Percentiles rank a stretch among this genome's conserved stretches.
phyloP scores from a whole-genome alignment of 2,113 vertebrate species.

The Malurus alboscapulatus region DNA sequence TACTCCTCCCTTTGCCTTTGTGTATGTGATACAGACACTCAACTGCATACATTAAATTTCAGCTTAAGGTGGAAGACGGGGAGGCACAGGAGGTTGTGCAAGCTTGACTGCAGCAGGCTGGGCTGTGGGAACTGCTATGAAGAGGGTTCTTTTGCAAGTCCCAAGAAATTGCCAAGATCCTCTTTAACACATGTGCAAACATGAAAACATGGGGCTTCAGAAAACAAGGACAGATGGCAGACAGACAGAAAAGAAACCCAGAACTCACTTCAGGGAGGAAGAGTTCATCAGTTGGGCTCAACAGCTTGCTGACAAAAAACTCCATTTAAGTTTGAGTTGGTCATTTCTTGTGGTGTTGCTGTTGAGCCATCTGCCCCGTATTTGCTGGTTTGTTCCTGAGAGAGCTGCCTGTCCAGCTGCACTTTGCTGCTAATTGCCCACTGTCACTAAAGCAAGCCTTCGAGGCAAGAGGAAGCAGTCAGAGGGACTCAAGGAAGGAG shows the following conservation, averaged over 20 bases:
- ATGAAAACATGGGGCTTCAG: background rate
- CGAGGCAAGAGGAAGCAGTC: background rate
- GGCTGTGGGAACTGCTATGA: background rate
- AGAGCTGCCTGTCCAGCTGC: background rate
- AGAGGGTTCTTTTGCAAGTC: background rate
- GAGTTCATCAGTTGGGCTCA: background rate
- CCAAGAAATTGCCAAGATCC: background rate
- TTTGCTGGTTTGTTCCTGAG: background rate
- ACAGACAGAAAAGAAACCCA: background rate
- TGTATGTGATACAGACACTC: background rate
- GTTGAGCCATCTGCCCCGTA: background rate
- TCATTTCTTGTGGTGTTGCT: background rate
- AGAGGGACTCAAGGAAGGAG: background rate
- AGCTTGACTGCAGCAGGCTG: background rate
- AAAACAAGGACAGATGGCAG: background rate
- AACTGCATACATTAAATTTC: background rate
- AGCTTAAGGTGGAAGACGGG: background rate
- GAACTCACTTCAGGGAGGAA: background rate
- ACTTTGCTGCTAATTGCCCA: background rate
- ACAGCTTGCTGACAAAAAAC: slow-evolving; percentile 6
- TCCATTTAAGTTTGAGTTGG: background rate
- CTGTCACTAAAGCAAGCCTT: background rate
- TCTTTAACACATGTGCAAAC: background rate
- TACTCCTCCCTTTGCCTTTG: background rate
- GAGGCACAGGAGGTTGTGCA: background rate